phyloP scores from a whole-genome alignment of 2,888 invertebrate species.

The Ecliptopera silaceata region DNA sequence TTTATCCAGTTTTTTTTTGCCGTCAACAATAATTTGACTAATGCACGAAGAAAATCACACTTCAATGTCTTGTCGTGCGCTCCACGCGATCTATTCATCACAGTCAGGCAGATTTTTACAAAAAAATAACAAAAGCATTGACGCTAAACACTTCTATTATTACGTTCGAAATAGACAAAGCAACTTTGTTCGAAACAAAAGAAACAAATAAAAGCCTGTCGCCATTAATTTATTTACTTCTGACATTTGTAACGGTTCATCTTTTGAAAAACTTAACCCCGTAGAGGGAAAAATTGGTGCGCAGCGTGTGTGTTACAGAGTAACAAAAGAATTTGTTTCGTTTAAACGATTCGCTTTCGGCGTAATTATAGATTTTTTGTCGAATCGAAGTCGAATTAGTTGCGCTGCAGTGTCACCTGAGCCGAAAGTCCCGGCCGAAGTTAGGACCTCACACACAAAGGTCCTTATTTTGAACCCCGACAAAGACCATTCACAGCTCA shows the following conservation, averaged over 20 bases:
- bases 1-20: conserved; percentile 20
- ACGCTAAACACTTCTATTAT: conserved; percentile 81
- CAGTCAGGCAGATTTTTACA: conserved; percentile 61
- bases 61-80: conserved; percentile 67
- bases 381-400: conserved; percentile 67
- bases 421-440: conserved; percentile 54
- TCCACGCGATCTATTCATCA: conserved; percentile 75
- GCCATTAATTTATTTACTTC: conserved; percentile 78
- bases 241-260: conserved; percentile 77
- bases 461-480: conserved; percentile 70
- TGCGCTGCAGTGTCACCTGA: conserved; percentile 76
- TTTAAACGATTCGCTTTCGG: conserved; percentile 62
- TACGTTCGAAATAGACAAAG: conserved; percentile 76
- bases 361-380: conserved; percentile 54
- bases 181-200: conserved; percentile 74
- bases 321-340: conserved; percentile 57
- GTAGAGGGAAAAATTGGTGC: conserved; percentile 70
- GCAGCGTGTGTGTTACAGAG: conserved; percentile 62
- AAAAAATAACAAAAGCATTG: conserved; percentile 70
- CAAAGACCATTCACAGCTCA: conserved; percentile 67
- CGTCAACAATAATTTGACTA: conserved; percentile 52
- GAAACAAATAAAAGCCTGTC: conserved; percentile 73
- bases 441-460: conserved; percentile 70
- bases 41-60: conserved; percentile 70
- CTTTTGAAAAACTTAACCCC: conserved; percentile 66